Conservation (phyloP, 2,113 vertebrate species). For the Pyrgilauda ruficollis region DNA sequence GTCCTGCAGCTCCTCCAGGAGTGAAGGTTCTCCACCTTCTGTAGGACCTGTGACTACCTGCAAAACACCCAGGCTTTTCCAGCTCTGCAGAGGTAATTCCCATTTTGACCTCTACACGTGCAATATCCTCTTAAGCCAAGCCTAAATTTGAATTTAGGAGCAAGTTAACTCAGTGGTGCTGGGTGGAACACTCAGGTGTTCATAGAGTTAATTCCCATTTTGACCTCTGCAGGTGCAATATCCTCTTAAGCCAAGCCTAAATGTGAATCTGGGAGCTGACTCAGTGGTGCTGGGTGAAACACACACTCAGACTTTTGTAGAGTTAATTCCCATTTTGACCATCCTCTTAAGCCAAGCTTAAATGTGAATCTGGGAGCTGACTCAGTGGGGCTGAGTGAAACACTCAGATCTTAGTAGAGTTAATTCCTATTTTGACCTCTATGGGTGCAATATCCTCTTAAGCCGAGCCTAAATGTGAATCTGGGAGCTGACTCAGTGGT, state of each 20-base stretch:
- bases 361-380: background rate
- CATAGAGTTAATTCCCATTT: background rate
- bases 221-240: accelerated
- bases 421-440: background rate
- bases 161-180: background rate
- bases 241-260: background rate
- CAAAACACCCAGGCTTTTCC: background rate
- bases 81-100: background rate
- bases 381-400: background rate
- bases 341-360: background rate
- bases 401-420: background rate
- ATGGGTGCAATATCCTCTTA: background rate
- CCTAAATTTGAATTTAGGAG: background rate
- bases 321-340: background rate
- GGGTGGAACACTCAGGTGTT: background rate
- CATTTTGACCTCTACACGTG: background rate
- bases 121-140: background rate
- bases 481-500: background rate
- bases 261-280: background rate
- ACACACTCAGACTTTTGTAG: background rate
- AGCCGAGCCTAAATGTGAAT: background rate
- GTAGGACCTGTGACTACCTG: background rate
- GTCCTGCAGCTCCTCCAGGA: background rate
- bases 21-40: accelerated
- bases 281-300: background rate